Conservation (phyloP, 2,888 invertebrate genomes). For the Ectemnius lituratus region DNA sequence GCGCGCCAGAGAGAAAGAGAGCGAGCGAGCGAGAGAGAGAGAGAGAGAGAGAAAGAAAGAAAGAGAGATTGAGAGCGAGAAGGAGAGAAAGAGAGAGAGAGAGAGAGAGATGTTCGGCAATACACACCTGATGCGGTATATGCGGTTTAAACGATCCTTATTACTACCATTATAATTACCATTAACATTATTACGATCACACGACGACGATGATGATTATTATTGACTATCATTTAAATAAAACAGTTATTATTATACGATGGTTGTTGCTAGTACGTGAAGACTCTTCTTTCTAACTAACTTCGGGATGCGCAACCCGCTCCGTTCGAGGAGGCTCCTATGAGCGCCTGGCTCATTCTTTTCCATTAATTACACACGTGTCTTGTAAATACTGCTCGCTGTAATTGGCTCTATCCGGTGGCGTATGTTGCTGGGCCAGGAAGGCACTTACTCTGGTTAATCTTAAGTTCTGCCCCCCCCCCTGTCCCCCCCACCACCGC, state of each 20-base stretch:
- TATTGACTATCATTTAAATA: constrained; percentile 61
- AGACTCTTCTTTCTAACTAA: too few relatives aligned
- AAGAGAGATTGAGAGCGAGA: too few relatives aligned
- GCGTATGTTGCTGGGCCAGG: too few relatives aligned
- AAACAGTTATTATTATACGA: constrained; percentile 60
- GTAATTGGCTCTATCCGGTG: not conserved
- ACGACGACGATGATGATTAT: constrained; percentile 28
- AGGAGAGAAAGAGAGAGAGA: constrained; percentile 33
- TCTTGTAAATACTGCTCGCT: not conserved
- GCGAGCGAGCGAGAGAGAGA: not conserved
- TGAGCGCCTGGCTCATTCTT: not conserved
- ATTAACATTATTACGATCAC: constrained; percentile 43
- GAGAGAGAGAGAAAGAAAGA: not conserved
- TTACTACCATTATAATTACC: constrained; percentile 59
- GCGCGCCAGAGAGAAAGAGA: not conserved
- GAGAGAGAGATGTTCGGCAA: constrained; percentile 55
- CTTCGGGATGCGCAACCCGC: too few relatives aligned
- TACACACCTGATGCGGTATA: constrained; percentile 39
- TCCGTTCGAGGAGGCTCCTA: too few relatives aligned
- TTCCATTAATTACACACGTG: not conserved
- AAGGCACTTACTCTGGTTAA: not conserved
- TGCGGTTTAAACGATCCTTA: constrained; percentile 21
- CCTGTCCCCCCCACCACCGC: not conserved
- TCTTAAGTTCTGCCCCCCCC: constrained; percentile 5
- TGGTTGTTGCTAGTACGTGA: constrained; percentile 23